A percentile compares a stretch with the other conserved stretches of the same genome.
Evolutionary conservation across 2,888 invertebrate species (phyloP).

Genomic region (Frankliniella fusca): DNA sequence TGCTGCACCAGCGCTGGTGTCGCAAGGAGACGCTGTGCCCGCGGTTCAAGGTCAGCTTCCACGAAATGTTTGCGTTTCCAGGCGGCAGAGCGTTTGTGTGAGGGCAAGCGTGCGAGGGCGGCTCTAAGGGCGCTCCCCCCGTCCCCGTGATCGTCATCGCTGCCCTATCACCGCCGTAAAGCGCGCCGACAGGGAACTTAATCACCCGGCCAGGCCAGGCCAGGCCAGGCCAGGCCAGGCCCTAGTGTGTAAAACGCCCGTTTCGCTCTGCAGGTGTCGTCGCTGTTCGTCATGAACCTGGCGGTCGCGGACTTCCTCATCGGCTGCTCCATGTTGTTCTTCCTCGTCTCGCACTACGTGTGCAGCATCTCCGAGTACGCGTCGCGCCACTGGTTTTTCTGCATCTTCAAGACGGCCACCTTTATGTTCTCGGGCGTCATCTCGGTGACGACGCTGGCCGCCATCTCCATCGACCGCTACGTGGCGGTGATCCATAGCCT

Average conservation of each 20-base stretch:
- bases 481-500: constrained; percentile 32
- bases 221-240: no score
- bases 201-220: no score
- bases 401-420: background rate
- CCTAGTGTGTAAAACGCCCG: no score
- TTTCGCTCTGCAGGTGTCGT: background rate
- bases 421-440: constrained; percentile 12
- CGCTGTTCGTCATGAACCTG: constrained; percentile 22
- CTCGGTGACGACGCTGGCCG: background rate
- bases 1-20: constrained; percentile 19
- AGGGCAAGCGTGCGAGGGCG: no score
- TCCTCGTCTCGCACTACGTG: constrained; percentile 7
- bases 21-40: constrained; percentile 23
- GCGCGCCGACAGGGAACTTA: no score
- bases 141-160: no score
- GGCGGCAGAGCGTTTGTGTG: background rate
- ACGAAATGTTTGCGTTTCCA: background rate
- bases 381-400: background rate
- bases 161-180: no score
- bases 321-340: background rate
- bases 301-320: background rate
- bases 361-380: background rate
- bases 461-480: constrained; percentile 33
- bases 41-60: constrained; percentile 2
- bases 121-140: no score